A percentile compares a stretch with the other conserved stretches of the same genome.
Evolutionary conservation across 2,888 invertebrate genomes (phyloP).

Genomic region (Catocala fraxini): DNA sequence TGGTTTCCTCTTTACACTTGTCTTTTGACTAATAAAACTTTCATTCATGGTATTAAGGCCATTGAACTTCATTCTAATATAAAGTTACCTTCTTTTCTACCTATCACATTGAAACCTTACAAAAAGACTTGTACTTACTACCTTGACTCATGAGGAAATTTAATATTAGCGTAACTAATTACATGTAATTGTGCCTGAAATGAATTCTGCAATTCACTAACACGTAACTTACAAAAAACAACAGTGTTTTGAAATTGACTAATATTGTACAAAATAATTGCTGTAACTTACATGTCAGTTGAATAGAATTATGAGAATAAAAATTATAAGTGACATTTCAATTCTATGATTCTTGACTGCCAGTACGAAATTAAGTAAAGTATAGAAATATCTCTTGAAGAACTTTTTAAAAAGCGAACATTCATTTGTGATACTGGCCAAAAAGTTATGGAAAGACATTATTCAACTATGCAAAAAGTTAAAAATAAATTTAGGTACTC

Average conservation of each 20-base stretch:
- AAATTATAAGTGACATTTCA: too few relatives aligned
- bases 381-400: too few relatives aligned
- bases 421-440: too few relatives aligned
- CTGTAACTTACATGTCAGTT: conserved; percentile 2
- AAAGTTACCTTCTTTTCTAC: too few relatives aligned
- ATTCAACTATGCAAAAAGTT: too few relatives aligned
- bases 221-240: conserved; percentile 1
- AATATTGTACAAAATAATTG: conserved; percentile 8
- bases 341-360: too few relatives aligned
- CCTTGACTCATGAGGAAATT: conserved; percentile 8
- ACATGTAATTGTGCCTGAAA: conserved; percentile 13
- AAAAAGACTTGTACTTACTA: too few relatives aligned
- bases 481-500: too few relatives aligned
- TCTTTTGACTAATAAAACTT: conserved; percentile 1
- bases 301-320: conserved; percentile 5
- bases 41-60: not conserved
- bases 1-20: conserved; percentile 21
- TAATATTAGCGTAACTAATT: conserved; percentile 17
- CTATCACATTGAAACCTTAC: not conserved
- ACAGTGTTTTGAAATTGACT: conserved; percentile 5
- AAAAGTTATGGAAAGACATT: too few relatives aligned
- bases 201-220: conserved; percentile 8
- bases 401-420: too few relatives aligned
- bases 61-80: not conserved
- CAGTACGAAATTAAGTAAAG: too few relatives aligned